Percentiles rank a stretch among this genome's conserved stretches.
Evolutionary conservation across 1,140 invertebrate species (phyloP).

Genomic region (Homalodisca vitripennis): DNA sequence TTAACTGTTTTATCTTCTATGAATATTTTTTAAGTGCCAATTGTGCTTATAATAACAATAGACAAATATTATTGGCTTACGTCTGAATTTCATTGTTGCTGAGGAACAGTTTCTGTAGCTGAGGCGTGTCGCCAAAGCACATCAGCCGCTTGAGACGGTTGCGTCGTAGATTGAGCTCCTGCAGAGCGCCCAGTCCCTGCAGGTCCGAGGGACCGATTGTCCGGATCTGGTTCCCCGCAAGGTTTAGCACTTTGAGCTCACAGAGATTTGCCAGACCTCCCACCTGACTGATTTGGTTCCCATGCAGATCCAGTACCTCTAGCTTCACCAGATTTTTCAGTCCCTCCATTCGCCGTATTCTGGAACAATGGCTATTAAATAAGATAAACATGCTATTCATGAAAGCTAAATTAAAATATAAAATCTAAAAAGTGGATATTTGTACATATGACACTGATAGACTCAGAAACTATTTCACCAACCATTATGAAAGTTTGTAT

Average conservation of each 20-base stretch:
- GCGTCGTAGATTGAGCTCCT: slow-evolving; percentile 83
- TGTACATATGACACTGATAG: too few species aligned
- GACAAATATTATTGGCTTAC: too few species aligned
- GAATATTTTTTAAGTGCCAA: too few species aligned
- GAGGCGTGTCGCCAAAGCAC: slow-evolving; percentile 77
- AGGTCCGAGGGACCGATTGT: slow-evolving; percentile 70
- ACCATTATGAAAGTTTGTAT: too few species aligned
- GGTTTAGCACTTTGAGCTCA: slow-evolving; percentile 84
- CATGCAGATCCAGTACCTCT: slow-evolving; percentile 89
- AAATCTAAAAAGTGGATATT: too few species aligned
- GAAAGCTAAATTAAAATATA: too few species aligned
- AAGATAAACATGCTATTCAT: too few species aligned
- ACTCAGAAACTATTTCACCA: too few species aligned
- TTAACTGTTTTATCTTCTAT: too few species aligned
- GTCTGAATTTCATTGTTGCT: slow-evolving; percentile 83
- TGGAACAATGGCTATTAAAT: too few species aligned
- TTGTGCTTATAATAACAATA: too few species aligned
- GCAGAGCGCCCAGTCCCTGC: slow-evolving; percentile 69
- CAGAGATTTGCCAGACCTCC: slow-evolving; percentile 58
- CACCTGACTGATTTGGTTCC: slow-evolving; percentile 76
- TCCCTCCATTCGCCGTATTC: slow-evolving; percentile 74
- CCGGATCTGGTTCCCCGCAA: slow-evolving; percentile 85
- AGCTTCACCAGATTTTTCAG: slow-evolving; percentile 67
- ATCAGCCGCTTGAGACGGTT: slow-evolving; percentile 78
- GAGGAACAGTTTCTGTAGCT: slow-evolving; percentile 77